Evolutionary conservation across 1,140 invertebrate species (phyloP).

Genomic region (Drosophila miranda): DNA sequence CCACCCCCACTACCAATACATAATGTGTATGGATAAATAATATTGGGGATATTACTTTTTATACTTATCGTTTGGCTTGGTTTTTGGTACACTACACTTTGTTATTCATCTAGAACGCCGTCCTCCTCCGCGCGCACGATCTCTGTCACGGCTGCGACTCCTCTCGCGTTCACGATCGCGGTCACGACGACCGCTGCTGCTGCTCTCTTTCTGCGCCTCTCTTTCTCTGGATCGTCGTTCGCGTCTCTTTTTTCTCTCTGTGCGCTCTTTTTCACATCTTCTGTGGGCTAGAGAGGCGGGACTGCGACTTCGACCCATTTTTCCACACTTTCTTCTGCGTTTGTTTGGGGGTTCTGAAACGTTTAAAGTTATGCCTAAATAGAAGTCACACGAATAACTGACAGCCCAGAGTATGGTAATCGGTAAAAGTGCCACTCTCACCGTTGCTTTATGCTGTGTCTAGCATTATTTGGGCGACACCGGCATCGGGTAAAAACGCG

Average conservation of each 20-base stretch:
- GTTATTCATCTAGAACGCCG: slow-evolving; percentile 82
- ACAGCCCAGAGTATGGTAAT: not conserved
- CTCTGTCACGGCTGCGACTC: slow-evolving; percentile 61
- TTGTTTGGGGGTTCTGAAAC: slow-evolving; percentile 32
- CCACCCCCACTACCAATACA: not conserved
- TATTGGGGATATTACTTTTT: slow-evolving; percentile 49
- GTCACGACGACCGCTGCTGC: slow-evolving; percentile 59
- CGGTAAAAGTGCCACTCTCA: slow-evolving; percentile 32
- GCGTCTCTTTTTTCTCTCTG: slow-evolving; percentile 82
- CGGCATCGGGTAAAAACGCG: slow-evolving; percentile 68
- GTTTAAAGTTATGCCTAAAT: slow-evolving; percentile 41
- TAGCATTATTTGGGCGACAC: slow-evolving; percentile 68
- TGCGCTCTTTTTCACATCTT: slow-evolving; percentile 82
- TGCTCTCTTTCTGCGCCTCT: slow-evolving; percentile 39
- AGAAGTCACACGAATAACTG: not conserved
- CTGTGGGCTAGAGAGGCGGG: slow-evolving; percentile 84
- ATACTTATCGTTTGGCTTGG: slow-evolving; percentile 70
- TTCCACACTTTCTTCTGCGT: slow-evolving; percentile 29
- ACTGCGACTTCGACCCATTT: slow-evolving; percentile 85
- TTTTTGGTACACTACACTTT: slow-evolving; percentile 82
- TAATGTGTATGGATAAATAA: not conserved
- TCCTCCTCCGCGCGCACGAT: slow-evolving; percentile 50
- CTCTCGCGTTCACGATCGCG: slow-evolving; percentile 68
- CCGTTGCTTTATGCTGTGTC: slow-evolving; percentile 71
- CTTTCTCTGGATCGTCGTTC: slow-evolving; percentile 76